Base-by-base conservation (phyloP, 2,113 vertebrate genomes). In the Sebastes schlegelii region DNA sequence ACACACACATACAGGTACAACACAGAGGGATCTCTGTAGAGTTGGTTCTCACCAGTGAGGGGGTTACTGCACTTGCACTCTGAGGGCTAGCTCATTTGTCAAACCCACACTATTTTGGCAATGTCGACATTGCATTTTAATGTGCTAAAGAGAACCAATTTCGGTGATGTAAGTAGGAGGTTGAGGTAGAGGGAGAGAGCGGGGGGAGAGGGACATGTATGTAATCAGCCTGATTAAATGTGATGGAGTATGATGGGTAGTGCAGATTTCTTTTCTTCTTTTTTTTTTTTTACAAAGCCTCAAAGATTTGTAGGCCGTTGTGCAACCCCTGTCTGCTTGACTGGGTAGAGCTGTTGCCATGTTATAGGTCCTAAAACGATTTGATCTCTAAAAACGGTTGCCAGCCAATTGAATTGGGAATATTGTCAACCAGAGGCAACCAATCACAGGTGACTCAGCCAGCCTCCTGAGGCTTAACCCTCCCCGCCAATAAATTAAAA, bases 111-210 rank as follows among this genome's bases (percentile, higher is more conserved):
- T 86, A 75, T 91, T 94, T 94, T 92, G 87, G 87, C 91, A 92
- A 93, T 92, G 88, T 81, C 79, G 65, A 90, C 84, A 82, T 89
- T 93, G 93, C 89, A 93, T 93, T 93, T 89, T 40, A 81, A 84
- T 92, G 91, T 92, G 91, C 93, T 94, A 88, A 91, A 88, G 86
- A 93, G 85, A 88, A 91, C 90, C 90, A 85, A 85, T 92, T 88
- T 40, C 76, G 83, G 88, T 93, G 63, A 90, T 88, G 85, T 86
- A 63, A 88, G 79, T 67, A 69, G 75, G 73, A 86, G 83, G 80
- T 81, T 94, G 93, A 95, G 95, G 93, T 93, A 95, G 94, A 93
- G 92, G 91, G 93, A 87, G 79, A 85, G 88, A 84, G 80, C 79
- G 71, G 60, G 74, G 80, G 84, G 51, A 71, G 82, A 80, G 76